Percentiles rank a stretch among this genome's conserved stretches.
These are phyloP conservation scores for Coendou prehensilis DNA, from an alignment of 2,797 vertebrate species.

Conservation along the genomic window DNA sequence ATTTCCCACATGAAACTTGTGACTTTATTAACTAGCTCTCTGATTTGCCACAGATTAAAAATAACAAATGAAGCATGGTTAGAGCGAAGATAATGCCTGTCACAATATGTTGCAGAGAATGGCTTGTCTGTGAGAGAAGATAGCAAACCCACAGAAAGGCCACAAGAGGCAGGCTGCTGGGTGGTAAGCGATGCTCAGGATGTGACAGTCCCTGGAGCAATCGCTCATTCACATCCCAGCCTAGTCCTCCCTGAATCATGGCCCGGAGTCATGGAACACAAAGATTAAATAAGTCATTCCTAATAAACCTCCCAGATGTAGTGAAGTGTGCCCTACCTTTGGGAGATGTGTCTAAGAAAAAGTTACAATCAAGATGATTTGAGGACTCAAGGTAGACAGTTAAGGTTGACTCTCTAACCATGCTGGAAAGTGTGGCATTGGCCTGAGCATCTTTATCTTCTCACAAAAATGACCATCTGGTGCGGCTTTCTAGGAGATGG, in stretches of 20 bases:
- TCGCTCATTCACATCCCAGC: rapidly evolving
- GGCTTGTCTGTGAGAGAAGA: background rate
- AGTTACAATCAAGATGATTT: background rate
- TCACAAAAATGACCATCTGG: background rate
- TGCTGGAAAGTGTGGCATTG: background rate
- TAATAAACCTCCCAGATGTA: background rate
- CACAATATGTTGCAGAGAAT: background rate
- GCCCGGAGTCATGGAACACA: background rate
- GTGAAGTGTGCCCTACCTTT: background rate
- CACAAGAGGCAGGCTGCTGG: background rate
- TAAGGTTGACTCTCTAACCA: background rate
- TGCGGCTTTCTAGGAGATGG: background rate
- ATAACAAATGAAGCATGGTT: background rate
- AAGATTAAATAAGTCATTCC: background rate
- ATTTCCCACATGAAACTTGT: background rate
- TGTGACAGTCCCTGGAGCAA: background rate
- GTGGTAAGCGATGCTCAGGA: too few species aligned
- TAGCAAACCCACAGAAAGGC: background rate
- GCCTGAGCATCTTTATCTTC: background rate
- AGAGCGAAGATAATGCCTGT: background rate
- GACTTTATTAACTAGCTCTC: background rate
- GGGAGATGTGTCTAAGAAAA: background rate
- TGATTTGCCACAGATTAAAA: background rate
- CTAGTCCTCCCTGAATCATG: background rate
- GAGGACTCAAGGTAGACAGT: background rate